These are phyloP conservation scores for Adrianichthys oophorus DNA, from an alignment of 2,797 vertebrate genomes.

Conservation along the genomic window DNA sequence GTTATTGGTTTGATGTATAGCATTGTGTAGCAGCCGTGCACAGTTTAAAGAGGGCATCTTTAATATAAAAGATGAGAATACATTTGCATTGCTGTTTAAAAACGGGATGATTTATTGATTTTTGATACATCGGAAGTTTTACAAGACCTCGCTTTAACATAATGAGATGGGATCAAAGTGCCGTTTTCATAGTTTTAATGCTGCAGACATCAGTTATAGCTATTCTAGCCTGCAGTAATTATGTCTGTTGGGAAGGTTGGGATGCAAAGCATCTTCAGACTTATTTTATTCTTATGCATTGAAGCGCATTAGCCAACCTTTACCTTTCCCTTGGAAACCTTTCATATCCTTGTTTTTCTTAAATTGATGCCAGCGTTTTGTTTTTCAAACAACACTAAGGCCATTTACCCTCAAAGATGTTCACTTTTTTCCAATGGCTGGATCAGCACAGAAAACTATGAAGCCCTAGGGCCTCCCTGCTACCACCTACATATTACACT, in stretches of 20 bases:
- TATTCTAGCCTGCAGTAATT: constrained; percentile 37
- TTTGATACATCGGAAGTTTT: constrained; percentile 8
- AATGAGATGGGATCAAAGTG: constrained; percentile 18
- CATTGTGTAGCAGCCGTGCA: constrained; percentile 37
- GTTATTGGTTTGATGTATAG: constrained; percentile 57
- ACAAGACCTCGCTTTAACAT: constrained; percentile 16
- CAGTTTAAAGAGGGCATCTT: constrained; percentile 30
- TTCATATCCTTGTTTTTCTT: constrained; percentile 62
- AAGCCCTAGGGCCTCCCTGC: constrained; percentile 26
- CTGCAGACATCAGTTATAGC: constrained; percentile 22
- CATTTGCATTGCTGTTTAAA: constrained; percentile 18
- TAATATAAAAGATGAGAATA: constrained; percentile 18
- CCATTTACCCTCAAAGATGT: constrained; percentile 41
- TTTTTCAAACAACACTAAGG: constrained; percentile 29
- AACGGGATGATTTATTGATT: constrained; percentile 40
- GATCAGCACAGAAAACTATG: constrained; percentile 18
- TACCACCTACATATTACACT: constrained; percentile 16
- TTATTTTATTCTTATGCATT: constrained; percentile 59
- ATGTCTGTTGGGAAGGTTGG: constrained; percentile 50
- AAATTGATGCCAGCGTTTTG: constrained; percentile 48
- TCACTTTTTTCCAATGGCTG: constrained; percentile 14
- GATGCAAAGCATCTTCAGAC: constrained; percentile 56
- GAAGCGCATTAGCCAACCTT: constrained; percentile 61
- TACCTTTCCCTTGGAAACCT: constrained; percentile 45
- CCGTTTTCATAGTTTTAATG: constrained; percentile 17